Conservation (phyloP, 2,888 invertebrate genomes). For the Sinohyriopsis cumingii region DNA sequence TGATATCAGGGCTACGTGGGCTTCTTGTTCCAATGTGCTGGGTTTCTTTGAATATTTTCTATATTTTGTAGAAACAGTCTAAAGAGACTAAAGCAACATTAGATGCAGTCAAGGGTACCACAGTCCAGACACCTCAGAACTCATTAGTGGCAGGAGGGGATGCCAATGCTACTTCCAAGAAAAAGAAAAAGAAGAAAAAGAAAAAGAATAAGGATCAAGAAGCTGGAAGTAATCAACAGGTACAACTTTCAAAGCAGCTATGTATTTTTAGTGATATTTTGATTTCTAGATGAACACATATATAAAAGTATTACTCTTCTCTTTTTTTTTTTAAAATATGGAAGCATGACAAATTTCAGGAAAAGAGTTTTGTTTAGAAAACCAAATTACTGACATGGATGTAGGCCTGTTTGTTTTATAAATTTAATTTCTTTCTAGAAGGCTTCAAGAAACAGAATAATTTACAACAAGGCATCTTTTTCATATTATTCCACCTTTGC, state of each 20-base stretch:
- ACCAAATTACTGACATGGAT: background rate
- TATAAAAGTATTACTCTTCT: too few relatives aligned
- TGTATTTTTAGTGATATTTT: background rate
- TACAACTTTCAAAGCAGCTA: background rate
- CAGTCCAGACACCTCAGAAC: conserved; percentile 10
- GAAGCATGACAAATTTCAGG: background rate
- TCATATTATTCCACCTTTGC: too few relatives aligned
- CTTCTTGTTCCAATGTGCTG: too few relatives aligned
- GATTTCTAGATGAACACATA: background rate
- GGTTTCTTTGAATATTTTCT: too few relatives aligned
- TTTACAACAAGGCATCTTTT: too few relatives aligned
- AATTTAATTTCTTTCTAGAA: too few relatives aligned
- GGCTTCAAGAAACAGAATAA: too few relatives aligned
- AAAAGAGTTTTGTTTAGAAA: background rate
- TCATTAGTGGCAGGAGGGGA: conserved; percentile 21
- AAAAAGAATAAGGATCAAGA: conserved; percentile 31
- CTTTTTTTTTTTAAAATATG: too few relatives aligned
- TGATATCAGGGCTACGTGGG: too few relatives aligned
- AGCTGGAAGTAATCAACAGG: too few relatives aligned
- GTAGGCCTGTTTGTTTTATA: background rate
- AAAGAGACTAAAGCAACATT: conserved; percentile 14
- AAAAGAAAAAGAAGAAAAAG: conserved; percentile 44
- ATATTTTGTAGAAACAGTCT: background rate
- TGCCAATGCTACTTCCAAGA: conserved; percentile 18
- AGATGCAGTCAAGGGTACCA: conserved; percentile 9